phyloP scores from a whole-genome alignment of 2,888 invertebrate species.

The Polyploca ridens region DNA sequence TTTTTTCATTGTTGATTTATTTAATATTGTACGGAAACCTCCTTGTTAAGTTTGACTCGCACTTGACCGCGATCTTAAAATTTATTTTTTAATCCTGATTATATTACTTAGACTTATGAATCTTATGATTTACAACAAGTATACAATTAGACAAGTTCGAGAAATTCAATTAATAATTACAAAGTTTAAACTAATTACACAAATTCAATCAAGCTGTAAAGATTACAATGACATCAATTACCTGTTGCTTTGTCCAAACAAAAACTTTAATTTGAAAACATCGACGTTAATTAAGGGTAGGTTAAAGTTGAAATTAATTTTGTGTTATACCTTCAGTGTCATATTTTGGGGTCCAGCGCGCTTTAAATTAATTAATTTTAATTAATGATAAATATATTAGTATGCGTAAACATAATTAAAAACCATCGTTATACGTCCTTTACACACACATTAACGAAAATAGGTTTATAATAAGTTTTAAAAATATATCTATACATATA shows the following conservation, averaged over 20 bases:
- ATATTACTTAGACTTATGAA: too few species aligned
- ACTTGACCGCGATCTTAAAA: too few species aligned
- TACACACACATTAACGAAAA: neutral
- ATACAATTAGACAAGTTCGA: too few species aligned
- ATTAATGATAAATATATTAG: neutral
- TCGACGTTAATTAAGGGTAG: neutral
- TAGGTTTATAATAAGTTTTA: neutral
- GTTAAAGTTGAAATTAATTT: constrained; percentile 5
- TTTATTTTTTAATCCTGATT: too few species aligned
- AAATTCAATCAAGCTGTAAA: too few species aligned
- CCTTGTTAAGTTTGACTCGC: too few species aligned
- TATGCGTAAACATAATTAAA: neutral
- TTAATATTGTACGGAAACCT: too few species aligned
- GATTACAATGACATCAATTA: neutral
- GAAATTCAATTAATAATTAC: too few species aligned
- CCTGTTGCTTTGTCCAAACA: neutral
- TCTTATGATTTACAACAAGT: too few species aligned
- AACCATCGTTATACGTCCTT: neutral
- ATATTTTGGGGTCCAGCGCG: neutral
- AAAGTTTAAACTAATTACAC: too few species aligned
- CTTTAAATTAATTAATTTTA: constrained; percentile 4
- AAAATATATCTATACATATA: too few species aligned
- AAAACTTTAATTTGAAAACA: neutral
- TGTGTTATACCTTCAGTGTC: neutral
- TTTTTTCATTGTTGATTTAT: too few species aligned